Base-by-base conservation (phyloP, 2,113 vertebrate genomes). In the Hepsetus odoe region DNA sequence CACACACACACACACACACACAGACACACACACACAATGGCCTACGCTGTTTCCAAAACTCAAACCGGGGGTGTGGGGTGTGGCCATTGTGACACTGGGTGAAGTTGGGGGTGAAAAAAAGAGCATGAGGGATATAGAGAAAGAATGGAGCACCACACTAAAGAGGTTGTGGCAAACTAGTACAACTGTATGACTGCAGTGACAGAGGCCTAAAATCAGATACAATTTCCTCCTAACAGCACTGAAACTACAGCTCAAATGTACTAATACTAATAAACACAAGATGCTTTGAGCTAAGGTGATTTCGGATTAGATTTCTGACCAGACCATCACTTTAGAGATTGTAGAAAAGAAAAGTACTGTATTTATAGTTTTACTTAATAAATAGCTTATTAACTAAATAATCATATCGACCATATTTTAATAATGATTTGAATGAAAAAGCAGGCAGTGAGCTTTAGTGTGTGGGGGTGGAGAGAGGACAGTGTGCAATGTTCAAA, bases 1-100 rank as follows among this genome's bases (percentile, higher is more conserved):
- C 12, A 38, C 62, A 59, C 11, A 62, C 26, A 42, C 49, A 26
- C n/a, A n/a, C n/a, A n/a, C n/a, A n/a, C n/a, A n/a, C n/a, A n/a
- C n/a, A n/a, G n/a, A n/a, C n/a, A n/a, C n/a, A n/a, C n/a, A 20
- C 42, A 77, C 58, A 79, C 65, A 82, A 80, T 68, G 56, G 79
- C 46, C 66, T 22, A 30, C n/a, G 26, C 40, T 76, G 71, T 84
- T 76, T 70, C n/a, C 33, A 68, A 59, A n/a, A 59, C 40, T 53
- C 53, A 77, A 77, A 28, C 12, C 35, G 26, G 62, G 56, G 20
- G 22, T 70, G 68, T 55, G n/a, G n/a, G n/a, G n/a, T n/a, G 14
- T 10, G 53, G 67, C 22, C 12, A 20, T 20, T 56, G 26, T 64
- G 49, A 80, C 71, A 78, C 69, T 44, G 24, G 5, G 44, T n/a